These are phyloP conservation scores for Lasioglossum morio DNA, from an alignment of 2,888 invertebrate species.

Conservation along the genomic window DNA sequence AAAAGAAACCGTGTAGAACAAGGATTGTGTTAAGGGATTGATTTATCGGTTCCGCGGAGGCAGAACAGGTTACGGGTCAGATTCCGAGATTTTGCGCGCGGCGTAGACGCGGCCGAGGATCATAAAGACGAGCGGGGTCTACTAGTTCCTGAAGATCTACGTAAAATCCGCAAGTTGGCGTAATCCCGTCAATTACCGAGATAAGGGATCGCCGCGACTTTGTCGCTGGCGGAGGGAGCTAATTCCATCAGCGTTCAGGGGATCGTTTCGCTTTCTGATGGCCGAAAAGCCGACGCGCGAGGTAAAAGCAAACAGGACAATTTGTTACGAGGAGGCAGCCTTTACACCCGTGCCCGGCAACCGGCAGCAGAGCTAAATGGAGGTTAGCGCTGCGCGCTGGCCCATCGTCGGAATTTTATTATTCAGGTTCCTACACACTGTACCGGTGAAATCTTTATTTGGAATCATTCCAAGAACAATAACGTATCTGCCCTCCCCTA, in stretches of 20 bases:
- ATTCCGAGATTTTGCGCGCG: not conserved
- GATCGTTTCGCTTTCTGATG: constrained; percentile 67
- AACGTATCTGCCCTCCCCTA: constrained; percentile 76
- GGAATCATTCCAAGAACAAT: constrained; percentile 85
- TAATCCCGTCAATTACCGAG: constrained; percentile 1
- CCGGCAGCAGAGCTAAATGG: constrained; percentile 73
- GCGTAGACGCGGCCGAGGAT: not conserved
- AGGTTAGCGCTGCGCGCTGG: constrained; percentile 71
- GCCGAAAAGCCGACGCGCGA: constrained; percentile 60
- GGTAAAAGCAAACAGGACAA: constrained; percentile 71
- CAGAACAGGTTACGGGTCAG: not conserved
- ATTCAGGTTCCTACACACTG: constrained; percentile 81
- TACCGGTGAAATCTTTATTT: constrained; percentile 84
- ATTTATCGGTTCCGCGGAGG: not conserved
- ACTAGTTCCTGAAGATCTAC: not conserved
- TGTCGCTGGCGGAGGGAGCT: constrained; percentile 34
- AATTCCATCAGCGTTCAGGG: constrained; percentile 62
- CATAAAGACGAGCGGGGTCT: not conserved
- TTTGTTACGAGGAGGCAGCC: constrained; percentile 67
- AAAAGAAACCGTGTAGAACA: not conserved
- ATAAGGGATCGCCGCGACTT: constrained; percentile 33
- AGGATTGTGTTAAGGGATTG: not conserved
- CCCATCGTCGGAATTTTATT: constrained; percentile 80
- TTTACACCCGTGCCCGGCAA: constrained; percentile 62
- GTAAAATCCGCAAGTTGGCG: not conserved